phyloP scores from a whole-genome alignment of 2,888 invertebrate genomes.

The Tachystola acroxantha region DNA sequence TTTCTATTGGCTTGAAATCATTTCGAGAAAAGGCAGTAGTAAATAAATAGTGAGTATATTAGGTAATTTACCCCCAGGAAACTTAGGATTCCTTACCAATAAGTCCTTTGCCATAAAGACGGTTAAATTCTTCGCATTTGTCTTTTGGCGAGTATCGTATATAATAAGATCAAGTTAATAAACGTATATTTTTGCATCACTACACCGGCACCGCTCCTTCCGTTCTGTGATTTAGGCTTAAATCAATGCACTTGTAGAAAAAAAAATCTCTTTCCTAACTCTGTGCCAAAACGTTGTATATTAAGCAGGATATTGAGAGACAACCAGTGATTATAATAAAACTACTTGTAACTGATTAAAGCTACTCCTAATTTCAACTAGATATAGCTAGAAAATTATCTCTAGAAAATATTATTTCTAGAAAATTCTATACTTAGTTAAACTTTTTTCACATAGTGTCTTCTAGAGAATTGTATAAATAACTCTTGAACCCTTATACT shows the following conservation, averaged over 20 bases:
- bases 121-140: too few relatives aligned
- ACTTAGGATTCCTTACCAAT: too few relatives aligned
- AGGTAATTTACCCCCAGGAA: too few relatives aligned
- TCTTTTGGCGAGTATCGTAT: too few relatives aligned
- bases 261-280: slow-evolving; percentile 46
- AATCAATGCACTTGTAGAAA: slow-evolving; percentile 40
- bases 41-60: too few relatives aligned
- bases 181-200: slow-evolving; percentile 70
- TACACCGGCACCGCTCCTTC: slow-evolving; percentile 62
- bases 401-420: slow-evolving; percentile 39
- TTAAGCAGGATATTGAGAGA: slow-evolving; percentile 33
- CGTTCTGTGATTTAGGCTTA: slow-evolving; percentile 74
- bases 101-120: too few relatives aligned
- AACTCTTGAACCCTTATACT: slow-evolving; percentile 66
- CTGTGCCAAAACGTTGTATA: slow-evolving; percentile 62
- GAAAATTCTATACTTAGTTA: slow-evolving; percentile 50
- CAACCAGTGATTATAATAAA: slow-evolving; percentile 31
- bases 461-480: slow-evolving; percentile 65
- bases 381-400: slow-evolving; percentile 24
- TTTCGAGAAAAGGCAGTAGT: too few relatives aligned
- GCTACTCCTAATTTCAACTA: slow-evolving; percentile 15
- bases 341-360: too few relatives aligned
- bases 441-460: slow-evolving; percentile 41
- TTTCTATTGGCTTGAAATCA: too few relatives aligned
- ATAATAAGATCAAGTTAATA: too few relatives aligned